Evolutionary conservation across 1,140 invertebrate genomes (phyloP), one percentile per base, ranked within the genome.

Genomic region (Eumeta japonica): DNA sequence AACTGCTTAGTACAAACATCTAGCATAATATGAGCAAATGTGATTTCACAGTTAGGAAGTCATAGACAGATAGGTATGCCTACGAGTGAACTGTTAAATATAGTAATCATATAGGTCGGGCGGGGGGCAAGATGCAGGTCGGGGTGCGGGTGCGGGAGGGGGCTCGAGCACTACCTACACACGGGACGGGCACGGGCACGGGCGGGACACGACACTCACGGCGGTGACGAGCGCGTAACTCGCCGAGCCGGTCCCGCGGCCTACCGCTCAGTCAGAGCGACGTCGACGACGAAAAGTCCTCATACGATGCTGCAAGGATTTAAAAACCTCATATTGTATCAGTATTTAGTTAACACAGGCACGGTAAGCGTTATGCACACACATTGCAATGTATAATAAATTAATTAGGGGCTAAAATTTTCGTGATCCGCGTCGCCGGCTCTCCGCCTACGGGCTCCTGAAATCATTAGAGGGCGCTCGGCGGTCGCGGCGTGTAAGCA

Each of bases 281-380:
- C 42, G 79, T 80, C 58, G 78, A 79, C 60, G 79, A 80, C 56
- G 78, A 79, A 75, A 79, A 79, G 65, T 78, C 77, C 71, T 80
- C 79, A 74, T 74, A 79, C 64, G 79, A 78, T 72, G 77, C 79
- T 79, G 78, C 65, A 76, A 75, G 64, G 70, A 65, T 66, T 62
- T 68, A 74, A 73, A 57, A 68, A 63, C 65, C 60, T 52, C 59
- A 72, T 67, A 67, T 68, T 72, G n/a, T n/a, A n/a, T n/a, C n/a
- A n/a, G n/a, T n/a, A n/a, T n/a, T n/a, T n/a, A n/a, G n/a, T n/a
- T n/a, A n/a, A n/a, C n/a, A n/a, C n/a, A n/a, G n/a, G n/a, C n/a
- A n/a, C n/a, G n/a, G n/a, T n/a, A n/a, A n/a, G n/a, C n/a, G n/a
- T n/a, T n/a, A n/a, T n/a, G n/a, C n/a, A n/a, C n/a, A n/a, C n/a